A percentile compares a stretch with the other conserved stretches of the same genome.
phyloP scores from a whole-genome alignment of 2,113 vertebrate species.

The Phylloscopus trochiloides region DNA sequence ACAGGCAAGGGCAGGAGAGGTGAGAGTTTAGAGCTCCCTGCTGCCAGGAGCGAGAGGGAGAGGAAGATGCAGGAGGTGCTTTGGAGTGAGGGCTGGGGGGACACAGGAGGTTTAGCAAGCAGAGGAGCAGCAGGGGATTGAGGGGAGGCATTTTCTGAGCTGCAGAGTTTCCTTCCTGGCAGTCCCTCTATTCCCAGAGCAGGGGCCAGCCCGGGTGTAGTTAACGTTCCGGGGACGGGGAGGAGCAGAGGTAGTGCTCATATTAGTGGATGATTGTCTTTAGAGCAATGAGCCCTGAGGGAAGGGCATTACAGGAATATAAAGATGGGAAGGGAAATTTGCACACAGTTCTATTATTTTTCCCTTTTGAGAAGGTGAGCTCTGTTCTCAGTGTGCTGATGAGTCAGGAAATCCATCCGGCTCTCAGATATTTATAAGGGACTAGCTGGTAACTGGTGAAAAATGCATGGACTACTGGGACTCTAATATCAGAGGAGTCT shows the following conservation, averaged over 20 bases:
- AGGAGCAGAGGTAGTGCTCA: neutral
- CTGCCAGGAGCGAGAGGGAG: neutral
- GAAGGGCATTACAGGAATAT: slow-evolving; percentile 64
- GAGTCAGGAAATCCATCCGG: slow-evolving; percentile 56
- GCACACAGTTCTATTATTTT: slow-evolving; percentile 51
- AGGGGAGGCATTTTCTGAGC: slow-evolving; percentile 7
- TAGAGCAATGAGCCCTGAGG: slow-evolving; percentile 65
- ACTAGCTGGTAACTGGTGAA: slow-evolving; percentile 61
- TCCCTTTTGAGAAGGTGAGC: slow-evolving; percentile 58
- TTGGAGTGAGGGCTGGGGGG: neutral
- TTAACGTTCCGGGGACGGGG: neutral
- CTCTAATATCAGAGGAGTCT: slow-evolving; percentile 19
- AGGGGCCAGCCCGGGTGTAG: slow-evolving; percentile 11
- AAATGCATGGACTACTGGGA: slow-evolving; percentile 48
- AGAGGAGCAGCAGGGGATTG: slow-evolving; percentile 3
- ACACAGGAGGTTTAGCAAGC: neutral
- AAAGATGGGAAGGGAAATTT: slow-evolving; percentile 51
- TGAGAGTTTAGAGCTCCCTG: slow-evolving; percentile 20
- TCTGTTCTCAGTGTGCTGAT: slow-evolving; percentile 41
- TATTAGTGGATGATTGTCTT: slow-evolving; percentile 56
- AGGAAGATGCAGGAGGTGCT: neutral
- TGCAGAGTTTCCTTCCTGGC: neutral
- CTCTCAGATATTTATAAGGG: slow-evolving; percentile 63
- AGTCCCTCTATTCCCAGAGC: slow-evolving; percentile 26
- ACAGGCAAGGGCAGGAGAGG: slow-evolving; percentile 58